Evolutionary conservation across 2,113 vertebrate species (phyloP).

Genomic region (Panurus biarmicus): DNA sequence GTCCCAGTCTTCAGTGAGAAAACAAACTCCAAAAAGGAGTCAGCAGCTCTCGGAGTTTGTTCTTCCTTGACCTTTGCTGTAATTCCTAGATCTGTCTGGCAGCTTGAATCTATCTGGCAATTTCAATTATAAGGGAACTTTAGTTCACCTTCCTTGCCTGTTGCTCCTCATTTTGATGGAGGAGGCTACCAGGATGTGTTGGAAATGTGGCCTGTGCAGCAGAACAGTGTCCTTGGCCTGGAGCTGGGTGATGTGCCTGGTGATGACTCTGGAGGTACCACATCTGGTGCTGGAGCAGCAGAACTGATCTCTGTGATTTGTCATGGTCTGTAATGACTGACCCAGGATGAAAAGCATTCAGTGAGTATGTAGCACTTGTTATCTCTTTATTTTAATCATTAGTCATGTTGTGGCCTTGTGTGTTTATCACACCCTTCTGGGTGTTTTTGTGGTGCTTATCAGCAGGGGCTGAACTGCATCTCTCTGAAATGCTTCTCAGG

Average conservation of each 20-base stretch:
- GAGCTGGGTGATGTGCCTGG: background rate
- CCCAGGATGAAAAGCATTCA: background rate
- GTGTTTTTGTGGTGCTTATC: background rate
- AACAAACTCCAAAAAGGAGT: background rate
- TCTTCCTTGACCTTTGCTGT: background rate
- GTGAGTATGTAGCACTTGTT: background rate
- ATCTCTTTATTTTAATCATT: background rate
- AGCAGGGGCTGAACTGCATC: background rate
- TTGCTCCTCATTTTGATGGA: background rate
- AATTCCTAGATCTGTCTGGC: background rate
- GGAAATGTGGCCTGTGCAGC: background rate
- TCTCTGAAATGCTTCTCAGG: background rate
- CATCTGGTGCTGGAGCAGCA: background rate
- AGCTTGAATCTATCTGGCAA: background rate
- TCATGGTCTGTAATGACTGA: background rate
- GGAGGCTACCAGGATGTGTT: background rate
- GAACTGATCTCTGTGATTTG: background rate
- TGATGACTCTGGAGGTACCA: background rate
- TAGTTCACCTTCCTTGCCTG: background rate
- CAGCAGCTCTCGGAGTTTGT: background rate
- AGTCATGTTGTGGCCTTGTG: fast-evolving
- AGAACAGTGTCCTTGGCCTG: background rate
- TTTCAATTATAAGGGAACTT: background rate
- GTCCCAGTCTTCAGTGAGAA: background rate
- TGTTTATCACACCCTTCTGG: background rate